Percentiles rank a stretch among this genome's conserved stretches.
These are phyloP conservation scores for Conus ventricosus DNA, from an alignment of 1,140 invertebrate species.

Conservation along the genomic window DNA sequence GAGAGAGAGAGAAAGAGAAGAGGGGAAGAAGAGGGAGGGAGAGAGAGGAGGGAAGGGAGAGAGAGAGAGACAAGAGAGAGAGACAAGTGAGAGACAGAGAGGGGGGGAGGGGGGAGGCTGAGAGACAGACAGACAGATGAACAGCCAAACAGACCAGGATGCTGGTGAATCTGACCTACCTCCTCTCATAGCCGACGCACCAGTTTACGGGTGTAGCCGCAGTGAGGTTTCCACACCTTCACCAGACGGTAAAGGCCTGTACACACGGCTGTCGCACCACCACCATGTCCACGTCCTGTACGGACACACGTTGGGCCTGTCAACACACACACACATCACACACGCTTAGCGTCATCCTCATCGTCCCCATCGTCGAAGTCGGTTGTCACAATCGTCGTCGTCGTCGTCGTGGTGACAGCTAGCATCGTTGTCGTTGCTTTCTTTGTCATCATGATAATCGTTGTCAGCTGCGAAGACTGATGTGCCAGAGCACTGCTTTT, in stretches of 20 bases:
- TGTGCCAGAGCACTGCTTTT: no score
- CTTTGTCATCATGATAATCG: no score
- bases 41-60: not conserved
- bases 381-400: no score
- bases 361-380: no score
- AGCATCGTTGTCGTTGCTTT: no score
- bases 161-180: conserved; percentile 65
- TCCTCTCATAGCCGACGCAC: conserved; percentile 72
- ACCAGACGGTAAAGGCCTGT: conserved; percentile 70
- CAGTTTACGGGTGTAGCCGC: conserved; percentile 69
- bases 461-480: no score
- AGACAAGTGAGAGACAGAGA: conserved; percentile 28
- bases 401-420: no score
- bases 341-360: not conserved
- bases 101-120: no score
- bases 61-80: conserved; percentile 33
- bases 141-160: not conserved
- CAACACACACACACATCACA: conserved; percentile 29
- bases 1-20: not conserved
- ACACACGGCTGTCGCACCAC: conserved; percentile 66
- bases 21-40: not conserved
- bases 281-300: conserved; percentile 68
- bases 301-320: conserved; percentile 73
- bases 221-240: conserved; percentile 73
- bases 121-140: conserved; percentile 15